Percentiles rank a stretch among this genome's conserved stretches.
Conservation (phyloP, 2,797 vertebrate species). For the Phoeniculus purpureus region DNA sequence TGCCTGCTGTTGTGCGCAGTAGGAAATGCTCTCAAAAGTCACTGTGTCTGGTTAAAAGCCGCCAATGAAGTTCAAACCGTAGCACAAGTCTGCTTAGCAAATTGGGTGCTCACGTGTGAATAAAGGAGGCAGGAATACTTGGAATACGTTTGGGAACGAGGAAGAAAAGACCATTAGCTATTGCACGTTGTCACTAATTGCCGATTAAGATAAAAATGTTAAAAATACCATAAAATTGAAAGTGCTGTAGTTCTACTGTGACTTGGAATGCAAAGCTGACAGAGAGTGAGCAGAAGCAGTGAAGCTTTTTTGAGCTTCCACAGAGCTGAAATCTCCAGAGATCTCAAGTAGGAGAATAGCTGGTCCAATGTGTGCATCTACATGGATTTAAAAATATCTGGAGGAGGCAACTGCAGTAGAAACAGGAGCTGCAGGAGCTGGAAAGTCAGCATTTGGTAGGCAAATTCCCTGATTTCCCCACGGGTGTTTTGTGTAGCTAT, state of each 20-base stretch:
- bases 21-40: neutral
- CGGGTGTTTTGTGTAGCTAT: neutral
- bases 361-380: neutral
- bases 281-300: neutral
- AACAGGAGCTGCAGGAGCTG: neutral
- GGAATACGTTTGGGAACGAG: neutral
- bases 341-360: neutral
- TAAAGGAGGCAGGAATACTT: neutral
- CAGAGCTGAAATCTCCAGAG: neutral
- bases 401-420: neutral
- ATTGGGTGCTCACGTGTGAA: fast-evolving
- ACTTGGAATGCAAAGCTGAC: neutral
- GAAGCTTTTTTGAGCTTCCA: neutral
- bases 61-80: neutral
- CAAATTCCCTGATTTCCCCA: neutral
- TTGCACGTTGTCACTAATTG: neutral
- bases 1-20: neutral
- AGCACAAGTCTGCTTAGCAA: neutral
- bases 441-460: neutral
- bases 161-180: neutral
- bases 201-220: neutral
- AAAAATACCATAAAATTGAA: neutral
- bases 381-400: neutral
- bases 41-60: neutral
- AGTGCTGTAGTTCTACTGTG: neutral